Evolutionary conservation across 2,888 invertebrate genomes (phyloP), one percentile per base, ranked within the genome.

Genomic region (Drosophila formosana): DNA sequence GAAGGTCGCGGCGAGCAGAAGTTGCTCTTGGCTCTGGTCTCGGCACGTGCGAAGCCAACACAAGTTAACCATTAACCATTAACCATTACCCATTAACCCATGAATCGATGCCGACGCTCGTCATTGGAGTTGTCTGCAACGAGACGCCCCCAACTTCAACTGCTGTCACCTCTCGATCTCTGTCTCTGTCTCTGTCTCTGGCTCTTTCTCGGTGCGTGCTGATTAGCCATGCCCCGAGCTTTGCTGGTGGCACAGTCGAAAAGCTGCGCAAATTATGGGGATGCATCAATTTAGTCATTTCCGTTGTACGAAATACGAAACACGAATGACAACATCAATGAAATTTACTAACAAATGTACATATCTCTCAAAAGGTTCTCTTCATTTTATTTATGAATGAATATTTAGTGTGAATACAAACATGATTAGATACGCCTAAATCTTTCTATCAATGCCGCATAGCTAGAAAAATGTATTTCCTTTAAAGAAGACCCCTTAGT

Each of bases 211-310:
- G 32, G 60, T 60, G 75, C 82, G 87, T 82, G 87, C 70, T 67
- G 83, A 77, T 80, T 80, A 71, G 74, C 66, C 67, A 75, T 61
- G 72, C 51, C 18, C 37, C 26, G 30, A 55, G 61, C 66, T 83
- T 66, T 68, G n/a, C 55, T 51, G 51, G 37, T 37, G 37, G 37
- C 37, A 37, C 53, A 58, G 50, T 32, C 43, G 18, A 68, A 61
- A 61, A 53, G 64, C 78, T 61, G 50, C 60, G 61, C 64, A 69
- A 67, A 66, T 58, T 58, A 64, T 63, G 71, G 80, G 79, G 77
- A 84, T 79, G 83, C 80, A 67, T 60, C 71, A 88, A 75, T 88
- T 83, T 73, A 73, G 75, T 70, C 71, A 75, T 71, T 82, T 83
- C 83, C 83, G 83, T 68, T 82, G 43, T 68, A 62, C 47, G 53